Percentiles rank a stretch among this genome's conserved stretches.
Evolutionary conservation across 1,140 invertebrate species (phyloP).

Genomic region (Drosophila repleta): DNA sequence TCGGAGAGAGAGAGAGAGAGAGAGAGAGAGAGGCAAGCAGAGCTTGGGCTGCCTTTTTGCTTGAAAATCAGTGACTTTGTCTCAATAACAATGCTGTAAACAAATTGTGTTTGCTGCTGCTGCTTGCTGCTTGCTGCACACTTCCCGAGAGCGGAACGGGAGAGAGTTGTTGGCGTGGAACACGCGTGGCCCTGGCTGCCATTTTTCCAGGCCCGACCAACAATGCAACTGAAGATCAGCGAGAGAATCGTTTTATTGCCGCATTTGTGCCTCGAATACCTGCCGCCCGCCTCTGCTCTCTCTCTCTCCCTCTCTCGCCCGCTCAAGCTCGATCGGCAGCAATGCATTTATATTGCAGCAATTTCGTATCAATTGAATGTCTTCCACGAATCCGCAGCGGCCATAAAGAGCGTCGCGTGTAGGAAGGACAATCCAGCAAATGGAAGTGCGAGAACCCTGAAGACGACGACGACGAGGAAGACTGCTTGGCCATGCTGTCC

Average conservation of each 20-base stretch:
- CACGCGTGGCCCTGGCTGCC: constrained; percentile 59
- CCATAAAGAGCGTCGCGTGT: constrained; percentile 78
- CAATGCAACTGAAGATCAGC: constrained; percentile 28
- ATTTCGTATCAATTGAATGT: constrained; percentile 77
- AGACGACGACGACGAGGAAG: constrained; percentile 11
- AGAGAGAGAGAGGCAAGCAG: not conserved
- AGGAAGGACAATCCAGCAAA: constrained; percentile 37
- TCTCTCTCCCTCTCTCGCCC: no score
- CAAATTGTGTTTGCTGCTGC: constrained; percentile 53
- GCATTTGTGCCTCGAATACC: constrained; percentile 49
- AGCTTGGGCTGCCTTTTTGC: constrained; percentile 25
- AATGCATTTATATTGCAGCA: constrained; percentile 80
- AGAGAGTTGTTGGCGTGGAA: constrained; percentile 3
- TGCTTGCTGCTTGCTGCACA: constrained; percentile 46
- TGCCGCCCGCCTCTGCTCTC: constrained; percentile 5
- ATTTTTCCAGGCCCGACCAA: constrained; percentile 29
- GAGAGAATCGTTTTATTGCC: constrained; percentile 66
- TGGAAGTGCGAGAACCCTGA: constrained; percentile 34
- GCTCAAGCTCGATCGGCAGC: constrained; percentile 64
- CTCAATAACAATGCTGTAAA: constrained; percentile 57
- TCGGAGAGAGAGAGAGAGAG: not conserved
- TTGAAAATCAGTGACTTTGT: constrained; percentile 66
- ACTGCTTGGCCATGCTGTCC: constrained; percentile 31
- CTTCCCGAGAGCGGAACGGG: constrained; percentile 18
- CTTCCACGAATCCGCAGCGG: constrained; percentile 65